Conservation (phyloP, 2,888 invertebrate species). For the Sipha maydis region DNA sequence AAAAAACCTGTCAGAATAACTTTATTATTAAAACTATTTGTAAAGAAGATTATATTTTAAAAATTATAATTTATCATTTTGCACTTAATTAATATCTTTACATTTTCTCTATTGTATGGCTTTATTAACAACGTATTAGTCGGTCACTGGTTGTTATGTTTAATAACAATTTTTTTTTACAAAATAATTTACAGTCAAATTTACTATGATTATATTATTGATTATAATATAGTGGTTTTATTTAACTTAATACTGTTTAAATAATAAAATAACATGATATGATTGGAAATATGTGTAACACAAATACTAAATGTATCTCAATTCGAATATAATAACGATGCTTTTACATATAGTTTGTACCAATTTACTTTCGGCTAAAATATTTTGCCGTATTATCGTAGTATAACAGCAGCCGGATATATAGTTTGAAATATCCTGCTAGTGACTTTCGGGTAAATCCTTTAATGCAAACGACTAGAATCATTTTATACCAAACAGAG, state of each 20-base stretch:
- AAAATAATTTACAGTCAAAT: no score
- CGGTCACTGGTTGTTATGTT: no score
- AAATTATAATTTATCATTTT: no score
- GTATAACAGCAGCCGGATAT: not conserved
- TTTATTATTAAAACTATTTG: no score
- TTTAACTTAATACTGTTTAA: not conserved
- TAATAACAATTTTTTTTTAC: no score
- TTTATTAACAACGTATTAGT: no score
- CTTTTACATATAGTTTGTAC: not conserved
- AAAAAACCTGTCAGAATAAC: not conserved
- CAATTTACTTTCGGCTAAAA: not conserved
- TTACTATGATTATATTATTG: no score
- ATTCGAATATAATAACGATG: not conserved
- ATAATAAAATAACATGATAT: not conserved
- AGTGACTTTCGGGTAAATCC: conserved; percentile 21
- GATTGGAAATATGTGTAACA: not conserved
- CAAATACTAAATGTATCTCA: not conserved
- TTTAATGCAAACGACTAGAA: conserved; percentile 1
- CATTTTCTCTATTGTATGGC: no score
- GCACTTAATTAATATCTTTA: no score
- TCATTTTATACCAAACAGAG: conserved; percentile 4
- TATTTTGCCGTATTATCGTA: not conserved
- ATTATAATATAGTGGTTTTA: not conserved
- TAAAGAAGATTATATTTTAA: no score
- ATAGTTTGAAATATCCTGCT: not conserved